Conservation (phyloP, 2,113 vertebrate species). For the Microcebus jonahi region DNA sequence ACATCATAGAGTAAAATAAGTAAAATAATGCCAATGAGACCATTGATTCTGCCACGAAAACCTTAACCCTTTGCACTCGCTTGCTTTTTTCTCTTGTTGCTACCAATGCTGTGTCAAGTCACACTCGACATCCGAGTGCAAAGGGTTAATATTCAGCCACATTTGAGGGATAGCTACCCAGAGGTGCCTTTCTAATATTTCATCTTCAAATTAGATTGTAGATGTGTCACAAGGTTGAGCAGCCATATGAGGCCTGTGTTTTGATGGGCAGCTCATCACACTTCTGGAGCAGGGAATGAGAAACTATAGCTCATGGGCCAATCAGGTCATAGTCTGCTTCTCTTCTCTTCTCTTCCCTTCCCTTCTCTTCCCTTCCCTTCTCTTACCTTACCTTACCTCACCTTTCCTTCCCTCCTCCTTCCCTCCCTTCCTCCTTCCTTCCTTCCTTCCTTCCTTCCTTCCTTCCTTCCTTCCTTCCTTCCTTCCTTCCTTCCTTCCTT, state of each 20-base stretch:
- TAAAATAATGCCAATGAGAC: background rate
- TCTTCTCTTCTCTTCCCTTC: no score
- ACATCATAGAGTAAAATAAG: background rate
- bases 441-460: no score
- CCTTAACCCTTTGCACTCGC: background rate
- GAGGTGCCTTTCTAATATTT: conserved; percentile 32
- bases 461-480: no score
- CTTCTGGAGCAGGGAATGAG: background rate
- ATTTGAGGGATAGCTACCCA: background rate
- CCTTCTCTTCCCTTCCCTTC: no score
- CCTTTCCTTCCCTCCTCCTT: no score
- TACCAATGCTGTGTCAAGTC: no score
- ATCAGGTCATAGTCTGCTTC: background rate
- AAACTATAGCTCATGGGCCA: background rate
- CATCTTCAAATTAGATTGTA: background rate
- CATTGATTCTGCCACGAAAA: background rate
- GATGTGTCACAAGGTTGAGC: background rate
- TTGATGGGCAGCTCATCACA: background rate
- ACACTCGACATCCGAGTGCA: no score
- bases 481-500: no score
- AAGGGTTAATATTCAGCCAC: background rate
- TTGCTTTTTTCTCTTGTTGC: no score
- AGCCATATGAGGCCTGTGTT: background rate
- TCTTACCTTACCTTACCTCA: no score
- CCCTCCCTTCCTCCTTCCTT: no score